Conservation (phyloP, 1,140 invertebrate genomes). For the Rhynchophorus ferrugineus region DNA sequence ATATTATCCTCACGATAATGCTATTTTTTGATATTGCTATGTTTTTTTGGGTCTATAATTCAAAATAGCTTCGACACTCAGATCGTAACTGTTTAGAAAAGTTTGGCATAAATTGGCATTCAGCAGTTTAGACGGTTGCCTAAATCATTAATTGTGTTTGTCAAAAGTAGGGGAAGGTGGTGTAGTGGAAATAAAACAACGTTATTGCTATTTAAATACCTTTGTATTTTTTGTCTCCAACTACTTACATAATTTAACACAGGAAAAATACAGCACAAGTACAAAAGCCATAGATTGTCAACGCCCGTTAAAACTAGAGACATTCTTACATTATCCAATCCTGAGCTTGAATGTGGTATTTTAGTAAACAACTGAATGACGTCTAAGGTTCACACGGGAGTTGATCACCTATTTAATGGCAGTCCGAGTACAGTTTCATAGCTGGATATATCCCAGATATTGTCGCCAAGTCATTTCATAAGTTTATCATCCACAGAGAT, state of each 20-base stretch:
- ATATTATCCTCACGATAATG: too few species aligned
- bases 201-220: conserved; percentile 6
- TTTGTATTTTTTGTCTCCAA: conserved; percentile 14
- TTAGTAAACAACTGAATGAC: conserved; percentile 11
- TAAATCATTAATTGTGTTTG: too few species aligned
- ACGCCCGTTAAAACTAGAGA: not conserved
- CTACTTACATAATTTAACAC: conserved; percentile 20
- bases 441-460: not conserved
- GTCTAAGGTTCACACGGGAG: not conserved
- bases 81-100: too few species aligned
- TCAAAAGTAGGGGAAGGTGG: too few species aligned
- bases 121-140: too few species aligned
- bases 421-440: not conserved
- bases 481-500: not conserved
- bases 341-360: conserved; percentile 11
- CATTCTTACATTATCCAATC: conserved; percentile 10
- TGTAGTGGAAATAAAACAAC: not conserved
- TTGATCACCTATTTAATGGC: not conserved
- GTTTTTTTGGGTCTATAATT: too few species aligned
- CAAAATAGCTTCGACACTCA: too few species aligned
- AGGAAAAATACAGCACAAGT: conserved; percentile 21
- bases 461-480: not conserved
- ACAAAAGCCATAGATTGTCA: conserved; percentile 3
- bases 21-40: too few species aligned
- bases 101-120: too few species aligned